phyloP scores from a whole-genome alignment of 2,797 vertebrate species.

The Acanthurus tractus region DNA sequence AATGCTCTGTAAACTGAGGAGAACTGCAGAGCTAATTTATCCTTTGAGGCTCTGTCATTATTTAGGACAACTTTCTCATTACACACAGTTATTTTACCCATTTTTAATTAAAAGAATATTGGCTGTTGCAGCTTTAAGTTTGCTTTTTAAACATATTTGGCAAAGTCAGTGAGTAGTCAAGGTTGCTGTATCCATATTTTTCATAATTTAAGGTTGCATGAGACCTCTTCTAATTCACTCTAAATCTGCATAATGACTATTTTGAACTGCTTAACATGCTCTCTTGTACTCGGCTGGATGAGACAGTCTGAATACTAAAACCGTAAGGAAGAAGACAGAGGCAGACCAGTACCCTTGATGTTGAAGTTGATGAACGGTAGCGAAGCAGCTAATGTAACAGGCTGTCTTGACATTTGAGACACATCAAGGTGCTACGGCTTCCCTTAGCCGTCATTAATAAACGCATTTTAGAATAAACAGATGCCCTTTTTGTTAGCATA shows the following conservation, averaged over 20 bases:
- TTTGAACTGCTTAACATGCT: constrained; percentile 67
- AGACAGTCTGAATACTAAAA: constrained; percentile 65
- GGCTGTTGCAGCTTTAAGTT: constrained; percentile 2
- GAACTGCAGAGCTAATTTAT: neutral
- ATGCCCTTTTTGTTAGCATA: constrained; percentile 68
- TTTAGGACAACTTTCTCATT: neutral
- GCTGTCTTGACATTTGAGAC: constrained; percentile 62
- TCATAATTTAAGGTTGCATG: constrained; percentile 62
- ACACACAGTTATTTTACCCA: neutral
- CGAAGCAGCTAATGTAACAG: constrained; percentile 48
- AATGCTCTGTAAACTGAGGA: neutral
- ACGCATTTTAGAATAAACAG: constrained; percentile 63
- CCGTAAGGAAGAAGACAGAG: constrained; percentile 35
- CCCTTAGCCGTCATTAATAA: constrained; percentile 60
- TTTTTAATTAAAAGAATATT: neutral
- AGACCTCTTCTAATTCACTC: constrained; percentile 57
- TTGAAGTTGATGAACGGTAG: constrained; percentile 64
- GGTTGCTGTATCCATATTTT: constrained; percentile 28
- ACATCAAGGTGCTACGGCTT: constrained; percentile 29
- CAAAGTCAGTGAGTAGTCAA: constrained; percentile 17
- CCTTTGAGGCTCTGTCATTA: neutral
- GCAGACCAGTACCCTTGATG: constrained; percentile 55
- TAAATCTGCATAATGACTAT: constrained; percentile 66
- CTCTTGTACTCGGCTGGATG: constrained; percentile 51
- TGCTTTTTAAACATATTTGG: neutral